These are phyloP conservation scores for Callosobruchus maculatus DNA, from an alignment of 2,888 invertebrate species.

Conservation along the genomic window DNA sequence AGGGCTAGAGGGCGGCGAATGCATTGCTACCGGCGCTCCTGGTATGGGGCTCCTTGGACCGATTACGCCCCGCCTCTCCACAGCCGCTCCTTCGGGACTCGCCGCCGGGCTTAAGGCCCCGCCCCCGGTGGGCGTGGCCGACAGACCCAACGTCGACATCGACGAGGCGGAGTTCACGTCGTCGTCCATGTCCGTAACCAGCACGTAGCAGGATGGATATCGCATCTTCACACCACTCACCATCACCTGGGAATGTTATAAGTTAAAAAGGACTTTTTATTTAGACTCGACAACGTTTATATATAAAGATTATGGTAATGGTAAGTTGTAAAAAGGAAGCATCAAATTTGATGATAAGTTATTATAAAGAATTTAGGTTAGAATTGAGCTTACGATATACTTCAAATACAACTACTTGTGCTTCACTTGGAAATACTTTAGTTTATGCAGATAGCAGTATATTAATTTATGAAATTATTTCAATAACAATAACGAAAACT, in stretches of 20 bases:
- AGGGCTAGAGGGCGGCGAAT: constrained; percentile 52
- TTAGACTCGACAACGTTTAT: too few relatives aligned
- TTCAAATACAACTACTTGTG: too few relatives aligned
- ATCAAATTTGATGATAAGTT: too few relatives aligned
- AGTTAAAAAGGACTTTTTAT: neutral
- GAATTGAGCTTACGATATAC: too few relatives aligned
- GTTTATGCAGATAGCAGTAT: too few relatives aligned
- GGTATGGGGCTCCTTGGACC: constrained; percentile 32
- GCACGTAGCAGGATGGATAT: constrained; percentile 92
- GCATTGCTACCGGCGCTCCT: constrained; percentile 42
- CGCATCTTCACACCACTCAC: constrained; percentile 89
- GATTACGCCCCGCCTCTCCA: constrained; percentile 17
- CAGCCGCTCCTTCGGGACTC: constrained; percentile 9
- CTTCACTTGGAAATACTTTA: too few relatives aligned
- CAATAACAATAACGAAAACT: constrained; percentile 1
- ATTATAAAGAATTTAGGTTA: too few relatives aligned
- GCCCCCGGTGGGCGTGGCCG: neutral
- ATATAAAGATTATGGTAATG: too few relatives aligned
- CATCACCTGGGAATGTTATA: constrained; percentile 1
- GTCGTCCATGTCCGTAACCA: constrained; percentile 84
- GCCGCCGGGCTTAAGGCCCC: neutral
- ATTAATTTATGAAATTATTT: too few relatives aligned
- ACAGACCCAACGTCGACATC: neutral
- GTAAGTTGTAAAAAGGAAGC: too few relatives aligned
- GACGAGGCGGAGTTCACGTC: constrained; percentile 43